Conservation (phyloP, 2,888 invertebrate species). For the Coelopa pilipes region DNA sequence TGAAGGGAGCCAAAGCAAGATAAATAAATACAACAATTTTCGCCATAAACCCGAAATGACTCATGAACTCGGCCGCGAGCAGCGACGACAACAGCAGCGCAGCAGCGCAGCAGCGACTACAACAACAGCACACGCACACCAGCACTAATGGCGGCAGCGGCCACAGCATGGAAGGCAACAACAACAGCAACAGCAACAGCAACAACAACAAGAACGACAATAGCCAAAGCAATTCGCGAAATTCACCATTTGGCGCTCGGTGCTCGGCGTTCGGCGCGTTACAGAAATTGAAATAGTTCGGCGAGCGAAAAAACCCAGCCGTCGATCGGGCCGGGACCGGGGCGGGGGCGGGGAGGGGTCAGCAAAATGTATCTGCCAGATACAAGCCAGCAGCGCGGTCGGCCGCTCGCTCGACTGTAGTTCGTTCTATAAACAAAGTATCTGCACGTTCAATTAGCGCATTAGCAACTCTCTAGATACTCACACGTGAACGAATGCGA, state of each 20-base stretch:
- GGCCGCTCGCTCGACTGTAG: slow-evolving; percentile 1
- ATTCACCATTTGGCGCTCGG: slow-evolving; percentile 4
- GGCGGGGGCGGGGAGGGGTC: too few species aligned
- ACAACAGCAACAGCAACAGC: neutral
- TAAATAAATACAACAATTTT: slow-evolving; percentile 47
- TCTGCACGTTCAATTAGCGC: slow-evolving; percentile 55
- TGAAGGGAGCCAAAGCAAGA: slow-evolving; percentile 29
- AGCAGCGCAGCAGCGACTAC: neutral
- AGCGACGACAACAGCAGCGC: neutral
- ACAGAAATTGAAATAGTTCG: neutral
- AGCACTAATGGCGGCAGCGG: too few species aligned
- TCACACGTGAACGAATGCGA: slow-evolving; percentile 25
- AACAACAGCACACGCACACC: neutral
- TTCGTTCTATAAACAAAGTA: slow-evolving; percentile 44
- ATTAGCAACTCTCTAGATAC: slow-evolving; percentile 22
- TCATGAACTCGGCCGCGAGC: slow-evolving; percentile 41
- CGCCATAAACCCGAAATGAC: slow-evolving; percentile 49
- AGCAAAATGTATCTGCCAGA: slow-evolving; percentile 13
- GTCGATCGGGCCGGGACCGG: neutral
- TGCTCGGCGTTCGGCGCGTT: slow-evolving; percentile 8
- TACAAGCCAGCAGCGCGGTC: neutral
- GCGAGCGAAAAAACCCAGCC: neutral
- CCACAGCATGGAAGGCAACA: too few species aligned
- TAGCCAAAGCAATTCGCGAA: slow-evolving; percentile 13
- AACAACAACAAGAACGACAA: slow-evolving; percentile 22